Conservation (phyloP, 2,113 vertebrate genomes). For the Mionectes macconnelli region DNA sequence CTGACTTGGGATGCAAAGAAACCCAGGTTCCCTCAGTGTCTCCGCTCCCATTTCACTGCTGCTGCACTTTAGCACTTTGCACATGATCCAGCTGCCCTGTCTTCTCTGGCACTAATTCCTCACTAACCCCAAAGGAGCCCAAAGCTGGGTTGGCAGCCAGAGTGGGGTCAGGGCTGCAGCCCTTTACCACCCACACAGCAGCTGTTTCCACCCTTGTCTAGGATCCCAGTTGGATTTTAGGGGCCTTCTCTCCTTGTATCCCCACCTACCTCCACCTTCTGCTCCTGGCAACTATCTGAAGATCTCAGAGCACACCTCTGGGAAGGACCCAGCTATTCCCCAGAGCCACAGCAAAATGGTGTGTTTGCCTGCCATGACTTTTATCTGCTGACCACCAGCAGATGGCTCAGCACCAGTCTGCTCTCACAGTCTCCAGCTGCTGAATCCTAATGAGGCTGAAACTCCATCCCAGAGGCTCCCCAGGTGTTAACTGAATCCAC, state of each 20-base stretch:
- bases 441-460: background rate
- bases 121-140: background rate
- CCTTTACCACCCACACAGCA: background rate
- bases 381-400: background rate
- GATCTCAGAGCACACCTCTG: background rate
- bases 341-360: background rate
- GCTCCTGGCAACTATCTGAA: background rate
- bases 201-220: background rate
- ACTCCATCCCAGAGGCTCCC: background rate
- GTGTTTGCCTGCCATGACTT: background rate
- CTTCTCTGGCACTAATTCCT: background rate
- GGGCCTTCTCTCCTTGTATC: background rate
- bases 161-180: background rate
- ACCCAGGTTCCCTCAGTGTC: fast-evolving
- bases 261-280: background rate
- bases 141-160: background rate
- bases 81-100: background rate
- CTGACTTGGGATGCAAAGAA: background rate
- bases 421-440: background rate
- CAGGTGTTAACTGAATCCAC: background rate
- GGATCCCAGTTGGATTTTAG: background rate
- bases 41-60: background rate
- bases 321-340: background rate
- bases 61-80: background rate
- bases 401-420: background rate